Percentiles rank a stretch among this genome's conserved stretches.
Conservation (phyloP, 2,888 invertebrate species). For the Cactoblastis cactorum region DNA sequence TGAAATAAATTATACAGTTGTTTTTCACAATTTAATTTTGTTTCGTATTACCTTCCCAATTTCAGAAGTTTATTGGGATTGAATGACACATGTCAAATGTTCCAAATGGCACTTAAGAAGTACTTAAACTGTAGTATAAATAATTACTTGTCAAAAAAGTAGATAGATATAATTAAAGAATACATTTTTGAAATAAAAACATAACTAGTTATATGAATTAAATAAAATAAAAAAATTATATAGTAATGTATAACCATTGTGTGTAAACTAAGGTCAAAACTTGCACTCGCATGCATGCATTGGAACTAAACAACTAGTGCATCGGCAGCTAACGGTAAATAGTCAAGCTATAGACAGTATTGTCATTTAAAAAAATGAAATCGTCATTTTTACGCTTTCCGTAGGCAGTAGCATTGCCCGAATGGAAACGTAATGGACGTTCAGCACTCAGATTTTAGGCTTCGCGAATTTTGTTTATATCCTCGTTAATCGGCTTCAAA, state of each 20-base stretch:
- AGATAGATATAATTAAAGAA: too few relatives aligned
- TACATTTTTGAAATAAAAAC: too few relatives aligned
- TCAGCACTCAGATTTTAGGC: slow-evolving; percentile 54
- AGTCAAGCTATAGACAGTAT: slow-evolving; percentile 43
- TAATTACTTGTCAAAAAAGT: too few relatives aligned
- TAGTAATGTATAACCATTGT: too few relatives aligned
- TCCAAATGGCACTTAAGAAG: slow-evolving; percentile 19
- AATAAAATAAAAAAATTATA: too few relatives aligned
- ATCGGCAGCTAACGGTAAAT: slow-evolving; percentile 23
- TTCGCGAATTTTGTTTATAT: slow-evolving; percentile 75
- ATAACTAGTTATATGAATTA: too few relatives aligned
- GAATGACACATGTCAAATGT: slow-evolving; percentile 15
- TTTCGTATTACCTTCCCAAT: slow-evolving; percentile 31
- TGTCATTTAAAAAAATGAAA: slow-evolving; percentile 62
- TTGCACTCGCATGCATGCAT: slow-evolving; percentile 10
- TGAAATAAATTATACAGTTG: neutral
- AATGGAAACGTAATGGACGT: slow-evolving; percentile 74
- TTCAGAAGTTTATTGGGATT: slow-evolving; percentile 23
- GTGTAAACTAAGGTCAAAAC: too few relatives aligned
- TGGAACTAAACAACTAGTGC: slow-evolving; percentile 27
- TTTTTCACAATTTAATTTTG: slow-evolving; percentile 11
- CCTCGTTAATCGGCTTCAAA: slow-evolving; percentile 67
- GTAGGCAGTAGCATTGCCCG: slow-evolving; percentile 72
- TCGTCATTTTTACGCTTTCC: slow-evolving; percentile 63
- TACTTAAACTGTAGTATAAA: neutral